Evolutionary conservation across 2,113 vertebrate genomes (phyloP), one percentile per base, ranked within the genome.

Genomic region (Trachemys scripta): DNA sequence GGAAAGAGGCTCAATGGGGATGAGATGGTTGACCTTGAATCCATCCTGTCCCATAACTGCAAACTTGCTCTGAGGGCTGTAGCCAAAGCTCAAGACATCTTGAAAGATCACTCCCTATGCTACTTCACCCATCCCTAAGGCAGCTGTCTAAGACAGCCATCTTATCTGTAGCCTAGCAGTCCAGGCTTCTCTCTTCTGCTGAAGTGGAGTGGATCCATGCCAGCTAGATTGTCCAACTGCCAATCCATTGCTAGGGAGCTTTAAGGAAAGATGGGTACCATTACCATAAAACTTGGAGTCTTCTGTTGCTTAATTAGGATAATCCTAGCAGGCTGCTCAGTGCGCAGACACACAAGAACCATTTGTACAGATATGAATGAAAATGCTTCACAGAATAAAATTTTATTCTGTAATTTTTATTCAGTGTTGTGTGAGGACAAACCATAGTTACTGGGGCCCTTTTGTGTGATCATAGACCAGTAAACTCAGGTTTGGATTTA

Each of bases 241-340:
- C 87, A 47, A 24, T n/a, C 51, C 20, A 1, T 24, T 38, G 1
- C 2, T 13, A 17, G 54, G n/a, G 51, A 53, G 53, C 38, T 78
- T 0, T 0, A 4, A 53, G 53, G 78, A 10, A 51, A 84, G 86
- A 76, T 0, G 11, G 38, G 22, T 47, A 42, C 24, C 1, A 0
- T 3, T 72, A 14, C 24, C 51, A 50, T 80, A 51, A 92, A 35
- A 5, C 1, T 4, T 2, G 0, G 20, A 78, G 75, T 22, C 82
- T 80, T 87, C 35, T 5, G 4, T 54, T 89, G 24, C 75, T 35
- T 1, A 6, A 25, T 0, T 0, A 49, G 78, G 62, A 38, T 88
- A 10, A 0, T 81, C 78, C 10, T 31, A 87, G 88, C 75, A 51
- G 35, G 6, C 3, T 1, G 20, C 8, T 19, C n/a, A 72, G n/a